A percentile compares a stretch with the other conserved stretches of the same genome.
Conservation (phyloP, 2,113 vertebrate species). For the Gallinago media region DNA sequence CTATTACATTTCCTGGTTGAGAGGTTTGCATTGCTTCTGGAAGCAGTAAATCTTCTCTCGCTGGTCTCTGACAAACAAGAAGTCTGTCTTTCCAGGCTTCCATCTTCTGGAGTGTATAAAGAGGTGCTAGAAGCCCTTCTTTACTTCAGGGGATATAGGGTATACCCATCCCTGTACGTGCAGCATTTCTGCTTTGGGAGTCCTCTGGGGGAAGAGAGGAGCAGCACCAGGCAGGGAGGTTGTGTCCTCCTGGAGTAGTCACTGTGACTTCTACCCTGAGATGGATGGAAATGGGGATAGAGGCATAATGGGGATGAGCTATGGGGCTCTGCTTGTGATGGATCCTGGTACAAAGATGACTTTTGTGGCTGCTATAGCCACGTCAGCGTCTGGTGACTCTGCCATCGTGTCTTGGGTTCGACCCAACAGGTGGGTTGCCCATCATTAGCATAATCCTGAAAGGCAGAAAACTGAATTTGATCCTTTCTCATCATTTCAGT, state of each 20-base stretch:
- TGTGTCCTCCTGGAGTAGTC: neutral
- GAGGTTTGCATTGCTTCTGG: neutral
- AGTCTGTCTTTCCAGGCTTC: neutral
- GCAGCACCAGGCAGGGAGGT: neutral
- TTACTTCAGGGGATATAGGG: neutral
- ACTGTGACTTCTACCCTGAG: fast-evolving
- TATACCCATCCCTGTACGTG: fast-evolving
- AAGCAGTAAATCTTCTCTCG: neutral
- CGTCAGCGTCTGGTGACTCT: neutral
- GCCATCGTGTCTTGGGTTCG: fast-evolving
- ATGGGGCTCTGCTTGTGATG: neutral
- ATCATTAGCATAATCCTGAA: neutral
- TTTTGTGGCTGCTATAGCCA: neutral
- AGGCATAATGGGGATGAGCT: neutral
- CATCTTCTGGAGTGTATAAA: neutral
- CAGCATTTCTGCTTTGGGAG: neutral
- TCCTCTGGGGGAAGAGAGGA: neutral
- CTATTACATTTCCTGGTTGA: neutral
- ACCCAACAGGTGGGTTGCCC: neutral
- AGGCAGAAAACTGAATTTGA: neutral
- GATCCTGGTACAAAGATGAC: neutral
- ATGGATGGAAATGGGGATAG: neutral
- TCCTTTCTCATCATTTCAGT: neutral
- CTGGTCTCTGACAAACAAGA: neutral
- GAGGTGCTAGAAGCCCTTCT: neutral